A percentile compares a stretch with the other conserved stretches of the same genome.
Evolutionary conservation across 2,797 vertebrate genomes (phyloP).

Genomic region (Peromyscus attwateri): DNA sequence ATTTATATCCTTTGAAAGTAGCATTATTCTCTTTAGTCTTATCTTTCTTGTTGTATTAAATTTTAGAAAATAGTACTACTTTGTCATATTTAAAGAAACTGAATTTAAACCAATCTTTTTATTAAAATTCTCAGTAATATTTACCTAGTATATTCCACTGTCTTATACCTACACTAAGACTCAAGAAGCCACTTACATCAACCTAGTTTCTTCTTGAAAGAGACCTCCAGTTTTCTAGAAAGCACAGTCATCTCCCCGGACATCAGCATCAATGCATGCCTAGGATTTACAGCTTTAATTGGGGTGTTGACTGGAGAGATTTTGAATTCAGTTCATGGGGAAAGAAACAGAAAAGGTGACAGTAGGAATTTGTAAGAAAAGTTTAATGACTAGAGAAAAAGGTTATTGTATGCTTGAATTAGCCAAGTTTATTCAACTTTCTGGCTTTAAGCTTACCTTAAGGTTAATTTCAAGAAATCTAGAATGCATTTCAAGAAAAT

Average conservation of each 20-base stretch:
- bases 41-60: not conserved
- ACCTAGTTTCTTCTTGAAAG: not conserved
- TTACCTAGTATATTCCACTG: not conserved
- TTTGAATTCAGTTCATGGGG: not conserved
- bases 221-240: not conserved
- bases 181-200: not conserved
- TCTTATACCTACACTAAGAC: not conserved
- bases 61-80: slow-evolving; percentile 20
- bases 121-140: not conserved
- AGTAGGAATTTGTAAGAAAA: not conserved
- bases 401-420: not conserved
- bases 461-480: not conserved
- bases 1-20: not conserved
- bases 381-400: not conserved
- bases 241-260: not conserved
- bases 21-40: not conserved
- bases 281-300: not conserved
- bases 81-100: not conserved
- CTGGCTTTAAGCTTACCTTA: not conserved
- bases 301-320: not conserved
- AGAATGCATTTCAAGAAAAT: slow-evolving; percentile 25
- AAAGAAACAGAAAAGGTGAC: not conserved
- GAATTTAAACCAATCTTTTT: not conserved
- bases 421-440: not conserved
- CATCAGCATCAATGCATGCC: not conserved